Conservation (phyloP, 2,888 invertebrate species). For the Scrobipalpa atriplicella region DNA sequence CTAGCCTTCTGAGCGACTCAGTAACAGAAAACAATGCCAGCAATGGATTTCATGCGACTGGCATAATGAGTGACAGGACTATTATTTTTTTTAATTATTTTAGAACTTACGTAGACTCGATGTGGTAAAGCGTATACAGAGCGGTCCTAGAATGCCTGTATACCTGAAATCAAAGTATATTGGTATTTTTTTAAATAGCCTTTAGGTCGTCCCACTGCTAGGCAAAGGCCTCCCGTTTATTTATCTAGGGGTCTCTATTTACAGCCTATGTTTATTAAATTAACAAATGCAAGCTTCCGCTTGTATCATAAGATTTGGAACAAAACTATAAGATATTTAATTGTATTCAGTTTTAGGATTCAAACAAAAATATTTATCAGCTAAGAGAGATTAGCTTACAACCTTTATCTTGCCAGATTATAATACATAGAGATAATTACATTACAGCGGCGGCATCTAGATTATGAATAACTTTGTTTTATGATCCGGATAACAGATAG, state of each 20-base stretch:
- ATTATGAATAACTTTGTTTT: slow-evolving; percentile 6
- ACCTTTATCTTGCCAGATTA: not conserved
- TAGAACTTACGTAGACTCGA: slow-evolving; percentile 72
- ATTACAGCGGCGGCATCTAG: slow-evolving; percentile 20
- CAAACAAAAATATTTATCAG: not conserved
- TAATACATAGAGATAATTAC: not conserved
- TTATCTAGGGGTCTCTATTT: too few relatives aligned
- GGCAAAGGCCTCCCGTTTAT: too few relatives aligned
- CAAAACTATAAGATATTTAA: too few relatives aligned
- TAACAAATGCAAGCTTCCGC: too few relatives aligned
- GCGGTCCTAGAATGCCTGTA: slow-evolving; percentile 87
- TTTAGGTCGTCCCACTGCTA: too few relatives aligned
- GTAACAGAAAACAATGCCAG: too few relatives aligned
- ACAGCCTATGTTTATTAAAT: too few relatives aligned
- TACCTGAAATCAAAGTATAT: slow-evolving; percentile 72
- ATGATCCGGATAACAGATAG: slow-evolving; percentile 3
- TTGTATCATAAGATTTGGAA: too few relatives aligned
- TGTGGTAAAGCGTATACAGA: slow-evolving; percentile 83
- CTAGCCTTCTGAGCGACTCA: too few relatives aligned
- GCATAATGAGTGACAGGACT: too few relatives aligned
- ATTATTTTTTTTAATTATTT: too few relatives aligned
- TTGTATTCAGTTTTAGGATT: not conserved
- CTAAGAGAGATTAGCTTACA: not conserved
- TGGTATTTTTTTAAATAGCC: not conserved
- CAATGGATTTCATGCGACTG: too few relatives aligned